Evolutionary conservation across 2,888 invertebrate species (phyloP), one percentile per base, ranked within the genome.

Genomic region (Agapostemon virescens): DNA sequence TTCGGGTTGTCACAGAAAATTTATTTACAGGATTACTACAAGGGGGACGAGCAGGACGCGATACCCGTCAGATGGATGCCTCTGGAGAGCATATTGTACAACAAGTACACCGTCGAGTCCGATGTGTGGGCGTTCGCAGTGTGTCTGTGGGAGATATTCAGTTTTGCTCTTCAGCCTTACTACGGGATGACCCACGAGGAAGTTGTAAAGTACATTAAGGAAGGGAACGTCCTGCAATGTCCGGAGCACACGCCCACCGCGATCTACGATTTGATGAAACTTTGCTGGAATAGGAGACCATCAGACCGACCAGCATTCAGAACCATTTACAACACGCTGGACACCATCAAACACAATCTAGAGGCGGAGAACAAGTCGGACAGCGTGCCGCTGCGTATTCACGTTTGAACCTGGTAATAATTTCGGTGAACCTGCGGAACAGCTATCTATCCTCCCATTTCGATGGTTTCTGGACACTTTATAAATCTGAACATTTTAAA

Each of bases 51-150:
- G 90, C 97, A 98, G 91, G 98, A 98, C 93, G 98, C 98, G 23
- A 98, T 99, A 88, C 98, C 98, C 49, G 98, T 99, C 36, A 95
- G 99, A 92, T 99, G 99, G 99, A 98, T 99, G 98, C 98, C 98
- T 33, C 94, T 98, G 81, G 98, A 99, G 93, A 97, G 98, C 93
- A 98, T 99, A 92, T 94, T 98, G 73, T 98, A 98, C 92, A 98
- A 98, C 93, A 98, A 98, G 93, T 99, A 98, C 93, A 98, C 98
- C 20, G 95, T 97, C 82, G 98, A 98, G 92, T 98, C 98, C 17
- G 99, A 99, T 93, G 98, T 99, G 1, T 99, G 98, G 98, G 98
- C 98, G 20, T 99, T 97, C 93, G 99, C 98, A 71, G 98, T 99
- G 26, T 97, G 98, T 90, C 94, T 98, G 63, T 99, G 98, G 98